phyloP scores from a whole-genome alignment of 1,140 invertebrate species.

The Orchesella cincta region DNA sequence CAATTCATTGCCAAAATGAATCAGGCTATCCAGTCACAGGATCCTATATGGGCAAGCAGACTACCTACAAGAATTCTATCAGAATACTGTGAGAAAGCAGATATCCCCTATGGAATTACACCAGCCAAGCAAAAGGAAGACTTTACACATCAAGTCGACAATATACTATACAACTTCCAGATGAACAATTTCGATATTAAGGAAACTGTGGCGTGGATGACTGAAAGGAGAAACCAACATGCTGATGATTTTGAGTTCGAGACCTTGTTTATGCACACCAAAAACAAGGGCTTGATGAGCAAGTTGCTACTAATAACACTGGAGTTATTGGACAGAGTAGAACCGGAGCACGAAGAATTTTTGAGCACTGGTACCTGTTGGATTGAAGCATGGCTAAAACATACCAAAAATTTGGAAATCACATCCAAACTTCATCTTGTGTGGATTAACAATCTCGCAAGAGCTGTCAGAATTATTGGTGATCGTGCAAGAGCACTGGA shows the following conservation, averaged over 20 bases:
- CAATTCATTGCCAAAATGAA: neutral
- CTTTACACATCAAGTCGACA: neutral
- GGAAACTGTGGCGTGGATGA: neutral
- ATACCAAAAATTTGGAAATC: constrained; percentile 33
- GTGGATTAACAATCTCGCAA: constrained; percentile 38
- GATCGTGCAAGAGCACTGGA: neutral
- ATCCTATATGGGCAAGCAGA: constrained; percentile 11
- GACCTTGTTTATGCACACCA: neutral
- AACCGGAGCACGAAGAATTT: constrained; percentile 33
- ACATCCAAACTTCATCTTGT: constrained; percentile 1
- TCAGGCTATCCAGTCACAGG: neutral
- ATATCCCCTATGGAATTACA: neutral
- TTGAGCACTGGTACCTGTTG: constrained; percentile 41
- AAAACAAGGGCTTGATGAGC: constrained; percentile 5
- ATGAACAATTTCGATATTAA: neutral
- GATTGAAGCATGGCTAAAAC: constrained; percentile 46
- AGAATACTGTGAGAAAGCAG: constrained; percentile 25
- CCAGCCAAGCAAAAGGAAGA: neutral
- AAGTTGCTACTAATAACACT: constrained; percentile 15
- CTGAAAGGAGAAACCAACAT: neutral
- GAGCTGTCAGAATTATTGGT: constrained; percentile 21
- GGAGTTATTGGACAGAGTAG: neutral
- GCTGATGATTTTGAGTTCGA: constrained; percentile 22
- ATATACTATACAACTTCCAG: neutral
- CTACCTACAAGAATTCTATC: constrained; percentile 4